A percentile compares a stretch with the other conserved stretches of the same genome.
phyloP scores from a whole-genome alignment of 2,888 invertebrate genomes.

The Argyresthia albistria region DNA sequence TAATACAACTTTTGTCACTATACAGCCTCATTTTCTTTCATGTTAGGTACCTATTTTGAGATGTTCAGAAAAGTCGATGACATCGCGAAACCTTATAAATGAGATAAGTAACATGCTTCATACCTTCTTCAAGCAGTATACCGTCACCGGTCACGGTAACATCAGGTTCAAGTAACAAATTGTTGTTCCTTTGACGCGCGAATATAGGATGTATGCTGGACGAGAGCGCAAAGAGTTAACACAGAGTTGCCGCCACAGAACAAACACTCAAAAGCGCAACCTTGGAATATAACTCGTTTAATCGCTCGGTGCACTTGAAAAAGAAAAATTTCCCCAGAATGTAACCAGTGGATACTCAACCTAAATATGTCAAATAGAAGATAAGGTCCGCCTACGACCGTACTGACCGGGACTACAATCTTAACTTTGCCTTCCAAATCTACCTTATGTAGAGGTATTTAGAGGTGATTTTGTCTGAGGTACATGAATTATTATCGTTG shows the following conservation, averaged over 20 bases:
- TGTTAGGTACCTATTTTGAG: too few species aligned
- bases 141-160: too few species aligned
- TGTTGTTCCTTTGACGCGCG: too few species aligned
- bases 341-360: conserved; percentile 40
- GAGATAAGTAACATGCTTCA: too few species aligned
- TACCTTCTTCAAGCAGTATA: too few species aligned
- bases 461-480: conserved; percentile 21
- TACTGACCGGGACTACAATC: neutral
- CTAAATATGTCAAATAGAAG: conserved; percentile 48
- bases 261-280: conserved; percentile 4
- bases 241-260: neutral
- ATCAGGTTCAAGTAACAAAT: too few species aligned
- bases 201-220: too few species aligned
- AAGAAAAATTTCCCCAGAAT: conserved; percentile 25
- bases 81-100: too few species aligned
- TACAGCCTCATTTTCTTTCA: too few species aligned
- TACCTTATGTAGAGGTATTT: conserved; percentile 8
- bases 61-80: too few species aligned
- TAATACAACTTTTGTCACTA: too few species aligned
- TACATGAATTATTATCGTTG: conserved; percentile 6
- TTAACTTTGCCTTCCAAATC: neutral
- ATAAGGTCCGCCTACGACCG: conserved; percentile 44
- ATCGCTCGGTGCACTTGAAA: conserved; percentile 1
- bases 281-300: conserved; percentile 4
- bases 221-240: too few species aligned